A percentile compares a stretch with the other conserved stretches of the same genome.
Conservation (phyloP, 2,113 vertebrate species). For the Uria aalge region DNA sequence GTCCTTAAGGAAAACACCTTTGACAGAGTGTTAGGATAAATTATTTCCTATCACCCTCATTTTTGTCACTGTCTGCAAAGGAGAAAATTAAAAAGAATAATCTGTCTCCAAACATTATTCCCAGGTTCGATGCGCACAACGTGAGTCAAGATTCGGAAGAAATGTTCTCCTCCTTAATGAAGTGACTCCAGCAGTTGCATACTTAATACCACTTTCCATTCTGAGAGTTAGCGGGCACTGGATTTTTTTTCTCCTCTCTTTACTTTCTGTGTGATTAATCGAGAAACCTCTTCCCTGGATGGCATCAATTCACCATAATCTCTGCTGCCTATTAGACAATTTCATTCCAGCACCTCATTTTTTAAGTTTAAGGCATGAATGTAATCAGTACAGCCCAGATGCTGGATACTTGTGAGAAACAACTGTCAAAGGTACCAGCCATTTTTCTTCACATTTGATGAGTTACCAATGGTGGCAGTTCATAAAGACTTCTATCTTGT, state of each 20-base stretch:
- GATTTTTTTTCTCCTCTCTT: not conserved
- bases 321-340: not conserved
- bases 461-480: not conserved
- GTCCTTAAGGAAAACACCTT: not conserved
- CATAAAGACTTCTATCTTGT: slow-evolving; percentile 28
- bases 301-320: slow-evolving; percentile 3
- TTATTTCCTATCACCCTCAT: not conserved
- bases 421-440: not conserved
- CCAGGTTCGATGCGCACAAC: not conserved
- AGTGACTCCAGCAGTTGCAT: not conserved
- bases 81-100: slow-evolving; percentile 23
- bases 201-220: not conserved
- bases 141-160: not conserved
- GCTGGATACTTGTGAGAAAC: slow-evolving; percentile 14
- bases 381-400: slow-evolving; percentile 24
- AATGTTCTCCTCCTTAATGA: not conserved
- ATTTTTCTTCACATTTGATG: slow-evolving; percentile 28
- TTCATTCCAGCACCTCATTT: slow-evolving; percentile 27
- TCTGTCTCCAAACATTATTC: slow-evolving; percentile 2
- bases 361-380: slow-evolving; percentile 20
- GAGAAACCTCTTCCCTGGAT: not conserved
- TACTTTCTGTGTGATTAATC: slow-evolving; percentile 1
- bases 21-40: not conserved
- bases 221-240: not conserved
- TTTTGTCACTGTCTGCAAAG: slow-evolving; percentile 17